Evolutionary conservation across 2,113 vertebrate species (phyloP).

Genomic region (Elephas maximus): DNA sequence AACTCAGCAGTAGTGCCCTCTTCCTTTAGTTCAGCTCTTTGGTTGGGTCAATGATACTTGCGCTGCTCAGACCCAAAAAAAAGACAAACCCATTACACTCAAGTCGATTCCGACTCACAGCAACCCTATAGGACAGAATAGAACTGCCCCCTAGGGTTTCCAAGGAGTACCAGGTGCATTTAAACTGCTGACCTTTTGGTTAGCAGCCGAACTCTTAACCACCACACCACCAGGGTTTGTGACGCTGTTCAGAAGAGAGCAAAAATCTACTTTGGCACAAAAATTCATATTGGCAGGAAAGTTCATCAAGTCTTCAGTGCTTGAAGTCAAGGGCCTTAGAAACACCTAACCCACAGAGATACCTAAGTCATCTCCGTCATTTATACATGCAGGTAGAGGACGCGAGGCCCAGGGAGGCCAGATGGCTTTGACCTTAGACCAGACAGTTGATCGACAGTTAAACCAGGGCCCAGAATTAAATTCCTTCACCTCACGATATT

Average conservation of each 20-base stretch:
- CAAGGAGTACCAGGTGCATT: no score
- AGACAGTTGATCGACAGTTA: not conserved
- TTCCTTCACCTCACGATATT: not conserved
- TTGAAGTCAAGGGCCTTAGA: not conserved
- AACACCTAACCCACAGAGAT: not conserved
- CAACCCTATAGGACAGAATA: no score
- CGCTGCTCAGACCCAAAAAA: not conserved
- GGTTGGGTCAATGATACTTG: not conserved
- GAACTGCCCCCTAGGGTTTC: no score
- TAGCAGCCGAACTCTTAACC: no score
- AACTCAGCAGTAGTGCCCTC: not conserved
- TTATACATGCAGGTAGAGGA: no score
- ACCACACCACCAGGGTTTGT: no score
- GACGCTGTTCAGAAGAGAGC: not conserved
- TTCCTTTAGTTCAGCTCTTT: not conserved
- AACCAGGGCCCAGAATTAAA: not conserved
- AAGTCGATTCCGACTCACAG: no score
- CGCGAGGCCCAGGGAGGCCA: not conserved
- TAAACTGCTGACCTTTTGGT: no score
- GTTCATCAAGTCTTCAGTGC: not conserved
- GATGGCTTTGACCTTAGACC: not conserved
- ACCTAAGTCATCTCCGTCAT: not conserved
- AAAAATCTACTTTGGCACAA: not conserved
- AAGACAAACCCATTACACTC: no score
- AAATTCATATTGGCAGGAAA: not conserved